Evolutionary conservation across 2,888 invertebrate species (phyloP).

Genomic region (Agrotis exclamationis): DNA sequence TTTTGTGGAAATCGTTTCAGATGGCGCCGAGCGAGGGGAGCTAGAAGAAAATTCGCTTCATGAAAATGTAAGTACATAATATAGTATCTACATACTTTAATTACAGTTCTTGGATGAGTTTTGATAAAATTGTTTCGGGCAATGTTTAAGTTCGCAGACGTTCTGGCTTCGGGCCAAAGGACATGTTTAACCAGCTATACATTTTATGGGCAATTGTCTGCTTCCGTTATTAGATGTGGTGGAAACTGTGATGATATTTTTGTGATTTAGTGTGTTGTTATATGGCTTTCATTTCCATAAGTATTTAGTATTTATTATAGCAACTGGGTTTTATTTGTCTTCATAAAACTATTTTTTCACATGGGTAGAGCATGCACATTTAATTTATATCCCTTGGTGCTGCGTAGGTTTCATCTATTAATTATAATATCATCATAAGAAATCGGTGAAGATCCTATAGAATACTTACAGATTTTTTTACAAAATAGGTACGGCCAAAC

Average conservation of each 20-base stretch:
- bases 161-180: slow-evolving; percentile 69
- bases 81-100: slow-evolving; percentile 45
- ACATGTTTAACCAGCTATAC: slow-evolving; percentile 61
- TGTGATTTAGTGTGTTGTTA: slow-evolving; percentile 33
- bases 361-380: background rate
- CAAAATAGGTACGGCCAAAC: background rate
- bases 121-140: slow-evolving; percentile 46
- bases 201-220: slow-evolving; percentile 71
- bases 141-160: slow-evolving; percentile 59
- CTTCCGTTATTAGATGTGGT: slow-evolving; percentile 65
- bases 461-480: background rate
- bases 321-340: background rate
- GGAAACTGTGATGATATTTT: slow-evolving; percentile 51
- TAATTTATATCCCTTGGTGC: background rate
- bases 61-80: slow-evolving; percentile 57
- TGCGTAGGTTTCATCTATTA: background rate
- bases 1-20: slow-evolving; percentile 74
- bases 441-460: background rate
- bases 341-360: background rate
- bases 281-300: slow-evolving; percentile 30
- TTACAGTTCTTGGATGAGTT: slow-evolving; percentile 47
- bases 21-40: slow-evolving; percentile 52
- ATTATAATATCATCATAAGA: background rate
- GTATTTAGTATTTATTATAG: background rate
- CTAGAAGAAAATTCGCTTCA: slow-evolving; percentile 9